Evolutionary conservation across 2,113 vertebrate genomes (phyloP).

Genomic region (Patagioenas fasciata): DNA sequence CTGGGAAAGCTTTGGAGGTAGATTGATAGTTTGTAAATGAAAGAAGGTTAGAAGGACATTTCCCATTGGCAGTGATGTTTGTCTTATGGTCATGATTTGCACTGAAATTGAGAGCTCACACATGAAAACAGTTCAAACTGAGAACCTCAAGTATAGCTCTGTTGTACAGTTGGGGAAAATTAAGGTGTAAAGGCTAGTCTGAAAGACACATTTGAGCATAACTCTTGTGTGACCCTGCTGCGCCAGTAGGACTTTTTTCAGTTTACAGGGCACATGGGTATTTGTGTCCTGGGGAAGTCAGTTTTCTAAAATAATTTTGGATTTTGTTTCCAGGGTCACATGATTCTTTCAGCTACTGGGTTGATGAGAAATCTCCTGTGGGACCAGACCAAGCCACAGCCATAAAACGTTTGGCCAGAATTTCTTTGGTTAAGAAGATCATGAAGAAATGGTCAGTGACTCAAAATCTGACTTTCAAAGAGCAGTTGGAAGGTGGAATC

Average conservation of each 20-base stretch:
- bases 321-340: constrained; percentile 80
- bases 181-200: not conserved
- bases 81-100: not conserved
- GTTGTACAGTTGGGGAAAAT: not conserved
- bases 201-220: not conserved
- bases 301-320: not conserved
- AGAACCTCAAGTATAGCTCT: not conserved
- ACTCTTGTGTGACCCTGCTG: rapidly evolving
- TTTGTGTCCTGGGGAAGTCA: not conserved
- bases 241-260: not conserved
- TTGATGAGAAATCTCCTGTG: constrained; percentile 87
- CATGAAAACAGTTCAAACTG: not conserved
- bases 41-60: not conserved
- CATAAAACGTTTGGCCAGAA: constrained; percentile 82
- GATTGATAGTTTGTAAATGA: not conserved
- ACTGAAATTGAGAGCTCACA: not conserved
- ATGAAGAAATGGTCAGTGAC: constrained; percentile 94
- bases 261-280: rapidly evolving
- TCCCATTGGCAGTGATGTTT: not conserved
- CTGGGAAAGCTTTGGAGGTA: not conserved
- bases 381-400: constrained; percentile 85
- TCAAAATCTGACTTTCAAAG: constrained; percentile 92
- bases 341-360: constrained; percentile 91
- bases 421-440: constrained; percentile 85
- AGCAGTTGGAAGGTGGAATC: constrained; percentile 94